Evolutionary conservation across 1,140 invertebrate species (phyloP), one percentile per base, ranked within the genome.

Genomic region (Magallana ariakensis): DNA sequence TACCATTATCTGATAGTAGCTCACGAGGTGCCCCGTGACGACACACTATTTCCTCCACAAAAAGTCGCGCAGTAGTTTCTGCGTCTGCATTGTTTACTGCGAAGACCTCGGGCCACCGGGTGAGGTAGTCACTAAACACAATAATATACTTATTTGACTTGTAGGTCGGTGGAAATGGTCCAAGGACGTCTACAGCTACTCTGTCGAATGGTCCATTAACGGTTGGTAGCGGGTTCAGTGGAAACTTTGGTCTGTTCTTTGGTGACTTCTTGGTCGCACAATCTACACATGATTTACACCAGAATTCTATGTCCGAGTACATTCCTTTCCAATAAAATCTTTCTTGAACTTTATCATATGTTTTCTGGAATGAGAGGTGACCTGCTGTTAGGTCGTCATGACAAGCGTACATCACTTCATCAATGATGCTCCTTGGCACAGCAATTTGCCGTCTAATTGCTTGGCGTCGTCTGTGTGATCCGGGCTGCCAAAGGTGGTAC

Each of bases 1-100:
- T 85, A 54, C 94, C 95, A 84, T 93, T 91, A 88, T 95, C 94
- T 2, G 93, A 87, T 16, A 93, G 87, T 80, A 95, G 84, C 22
- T 92, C 87, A 16, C 91, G 53, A 0, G 95, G 94, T 5, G 92
- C 89, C 8, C 94, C 95, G 86, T 91, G 92, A 5, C 92, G 83
- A 70, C 89, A 92, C 15, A 95, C 66, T 9, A 92, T 83, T 26
- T 94, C 86, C 56, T 92, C 82, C 0, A 95, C 90, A 26, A 95
- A 88, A 0, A 87, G 86, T 54, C 93, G 87, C 9, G 93, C 94
- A 9, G 93, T 88, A 0, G 93, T 93, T n/a, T 19, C 19, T 9
- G 91, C 89, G 22, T 89, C 91, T 55, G 86, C 19, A 83, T 92
- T 84, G 16, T 33, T 55, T 26, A 93, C 15, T 22, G 92, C 56